Conservation (phyloP, 2,888 invertebrate genomes). For the Ophonus ardosiacus region DNA sequence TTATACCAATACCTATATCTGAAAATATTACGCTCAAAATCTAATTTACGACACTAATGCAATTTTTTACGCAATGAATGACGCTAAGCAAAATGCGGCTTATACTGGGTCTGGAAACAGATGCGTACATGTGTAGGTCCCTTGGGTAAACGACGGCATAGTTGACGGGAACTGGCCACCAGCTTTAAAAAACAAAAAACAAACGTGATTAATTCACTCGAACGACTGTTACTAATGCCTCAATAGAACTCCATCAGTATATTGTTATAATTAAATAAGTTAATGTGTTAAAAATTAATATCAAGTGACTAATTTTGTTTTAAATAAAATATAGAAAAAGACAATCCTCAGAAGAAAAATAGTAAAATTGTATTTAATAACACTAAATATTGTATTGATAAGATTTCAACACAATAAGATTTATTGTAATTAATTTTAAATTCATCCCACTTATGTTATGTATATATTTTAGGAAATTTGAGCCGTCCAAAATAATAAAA, state of each 20-base stretch:
- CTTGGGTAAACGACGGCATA: slow-evolving; percentile 89
- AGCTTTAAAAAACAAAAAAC: slow-evolving; percentile 78
- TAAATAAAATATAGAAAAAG: no score
- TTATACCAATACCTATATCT: not conserved
- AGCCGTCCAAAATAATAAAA: no score
- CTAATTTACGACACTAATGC: not conserved
- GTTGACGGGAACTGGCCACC: slow-evolving; percentile 90
- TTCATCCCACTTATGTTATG: no score
- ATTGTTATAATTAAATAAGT: not conserved
- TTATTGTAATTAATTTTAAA: no score
- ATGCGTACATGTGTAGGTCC: slow-evolving; percentile 93
- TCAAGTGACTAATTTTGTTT: no score
- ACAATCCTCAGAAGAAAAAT: no score
- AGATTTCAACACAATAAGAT: no score
- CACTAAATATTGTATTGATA: no score
- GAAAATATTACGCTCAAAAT: not conserved
- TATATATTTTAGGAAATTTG: no score
- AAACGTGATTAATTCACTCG: slow-evolving; percentile 66
- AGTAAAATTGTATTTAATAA: no score
- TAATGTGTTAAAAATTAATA: no score
- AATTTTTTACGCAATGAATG: not conserved
- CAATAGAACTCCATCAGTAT: not conserved
- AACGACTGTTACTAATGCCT: slow-evolving; percentile 21
- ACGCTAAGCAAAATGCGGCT: slow-evolving; percentile 48
- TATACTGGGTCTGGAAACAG: slow-evolving; percentile 64